Percentiles rank a stretch among this genome's conserved stretches.
These are phyloP conservation scores for Lethocerus indicus DNA, from an alignment of 1,140 invertebrate species.

Conservation along the genomic window DNA sequence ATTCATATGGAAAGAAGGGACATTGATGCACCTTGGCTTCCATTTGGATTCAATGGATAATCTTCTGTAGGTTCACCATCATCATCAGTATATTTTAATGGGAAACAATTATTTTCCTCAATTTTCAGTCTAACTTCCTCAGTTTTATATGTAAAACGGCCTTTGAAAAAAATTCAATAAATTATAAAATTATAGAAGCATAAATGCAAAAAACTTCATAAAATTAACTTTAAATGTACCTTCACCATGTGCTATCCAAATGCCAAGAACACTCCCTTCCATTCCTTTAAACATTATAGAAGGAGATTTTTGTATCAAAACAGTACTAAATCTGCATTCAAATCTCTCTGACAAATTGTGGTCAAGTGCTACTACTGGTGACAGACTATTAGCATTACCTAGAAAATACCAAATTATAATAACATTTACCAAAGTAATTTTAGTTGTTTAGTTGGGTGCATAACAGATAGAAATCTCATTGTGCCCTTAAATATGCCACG, in stretches of 20 bases:
- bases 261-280: constrained; percentile 66
- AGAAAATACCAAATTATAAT: background rate
- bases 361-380: constrained; percentile 41
- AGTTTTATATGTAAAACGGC: constrained; percentile 35
- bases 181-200: background rate
- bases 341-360: constrained; percentile 79
- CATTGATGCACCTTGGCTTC: constrained; percentile 41
- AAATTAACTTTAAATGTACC: constrained; percentile 30
- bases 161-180: constrained; percentile 20
- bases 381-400: background rate
- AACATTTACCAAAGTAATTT: too few relatives aligned
- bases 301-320: constrained; percentile 52
- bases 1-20: background rate
- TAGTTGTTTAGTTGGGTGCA: too few relatives aligned
- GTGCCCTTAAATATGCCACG: too few relatives aligned
- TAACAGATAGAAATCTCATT: too few relatives aligned
- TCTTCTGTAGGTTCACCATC: constrained; percentile 47
- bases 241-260: constrained; percentile 96
- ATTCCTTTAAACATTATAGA: constrained; percentile 79
- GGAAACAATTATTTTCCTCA: constrained; percentile 40
- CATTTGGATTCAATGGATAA: constrained; percentile 92
- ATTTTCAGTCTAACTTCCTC: constrained; percentile 34
- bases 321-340: constrained; percentile 80
- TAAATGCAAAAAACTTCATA: background rate
- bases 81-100: constrained; percentile 75